Evolutionary conservation across 2,888 invertebrate species (phyloP), one percentile per base, ranked within the genome.

Genomic region (Agriotes lineatus): DNA sequence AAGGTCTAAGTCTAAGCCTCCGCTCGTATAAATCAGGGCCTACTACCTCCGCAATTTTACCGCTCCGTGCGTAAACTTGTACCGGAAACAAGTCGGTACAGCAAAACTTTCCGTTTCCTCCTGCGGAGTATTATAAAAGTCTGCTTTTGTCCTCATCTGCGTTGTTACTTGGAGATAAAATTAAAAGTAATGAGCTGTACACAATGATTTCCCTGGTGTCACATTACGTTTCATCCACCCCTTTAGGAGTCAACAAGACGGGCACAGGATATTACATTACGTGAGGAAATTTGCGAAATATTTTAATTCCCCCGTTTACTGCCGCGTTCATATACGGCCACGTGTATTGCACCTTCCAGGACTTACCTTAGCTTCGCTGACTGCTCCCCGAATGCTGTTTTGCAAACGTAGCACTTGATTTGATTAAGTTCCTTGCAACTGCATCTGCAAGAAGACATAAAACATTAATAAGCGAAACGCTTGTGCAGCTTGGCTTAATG

Each of bases 111-210:
- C 50, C 50, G 50, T 30, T 30, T 30, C 50, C 50, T 50, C 18
- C 16, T 9, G 2, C 10, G 18, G 20, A 44, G 20, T 44, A 44
- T 44, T 44, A 30, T 50, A 30, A 50, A 50, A 50, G n/a, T 50
- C 50, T 30, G 50, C 50, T 50, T 50, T 50, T 50, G 50, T 50
- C 50, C 50, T 50, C 50, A 50, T 50, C 50, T 50, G 19, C 48
- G 63, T 52, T 68, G 37, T 54, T 68, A 70, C 69, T 69, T 74
- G 70, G 57, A 71, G 65, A 67, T 71, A 69, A 69, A 75, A 75
- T 75, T 75, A 75, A 75, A 74, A 72, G 73, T 75, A 74, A 75
- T 70, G 71, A 72, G 52, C 58, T 69, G 71, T 72, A 75, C 65
- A 72, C 75, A 72, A 72, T 71, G 73, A 74, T 74, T 74, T 75